Conservation (phyloP, 2,888 invertebrate species). For the Cremastinae sp. region DNA sequence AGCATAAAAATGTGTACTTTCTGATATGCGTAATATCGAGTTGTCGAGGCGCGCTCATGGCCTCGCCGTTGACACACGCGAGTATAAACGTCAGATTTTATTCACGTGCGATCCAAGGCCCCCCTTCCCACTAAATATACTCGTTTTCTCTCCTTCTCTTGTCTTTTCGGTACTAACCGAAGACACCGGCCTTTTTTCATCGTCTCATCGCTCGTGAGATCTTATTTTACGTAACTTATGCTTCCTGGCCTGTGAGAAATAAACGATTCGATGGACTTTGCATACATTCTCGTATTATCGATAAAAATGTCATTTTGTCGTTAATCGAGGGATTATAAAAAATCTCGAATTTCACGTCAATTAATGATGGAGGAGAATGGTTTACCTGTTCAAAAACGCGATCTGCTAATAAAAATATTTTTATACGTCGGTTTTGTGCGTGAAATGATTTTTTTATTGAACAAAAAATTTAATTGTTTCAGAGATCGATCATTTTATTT, state of each 20-base stretch:
- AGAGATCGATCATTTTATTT: no score
- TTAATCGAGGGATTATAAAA: conserved; percentile 12
- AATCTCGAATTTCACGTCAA: conserved; percentile 1
- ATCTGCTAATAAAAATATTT: no score
- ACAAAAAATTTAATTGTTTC: no score
- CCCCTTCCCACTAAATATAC: conserved; percentile 11
- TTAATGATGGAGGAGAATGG: not conserved
- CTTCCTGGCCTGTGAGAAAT: not conserved
- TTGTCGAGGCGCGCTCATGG: conserved; percentile 33
- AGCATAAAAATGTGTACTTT: not conserved
- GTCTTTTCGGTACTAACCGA: not conserved
- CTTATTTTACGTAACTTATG: conserved; percentile 44
- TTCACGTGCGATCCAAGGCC: conserved; percentile 64
- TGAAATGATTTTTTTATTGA: no score
- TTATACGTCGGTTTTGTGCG: no score
- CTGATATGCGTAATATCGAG: conserved; percentile 22
- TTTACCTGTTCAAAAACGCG: no score
- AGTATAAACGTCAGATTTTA: conserved; percentile 61
- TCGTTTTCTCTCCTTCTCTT: not conserved
- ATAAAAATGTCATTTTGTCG: conserved; percentile 24
- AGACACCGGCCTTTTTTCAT: conserved; percentile 52
- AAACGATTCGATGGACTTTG: conserved; percentile 15
- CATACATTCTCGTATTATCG: conserved; percentile 14
- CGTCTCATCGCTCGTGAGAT: conserved; percentile 20
- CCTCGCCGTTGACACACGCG: conserved; percentile 55